Conservation (phyloP, 1,140 invertebrate genomes). For the Ganaspis sp. region DNA sequence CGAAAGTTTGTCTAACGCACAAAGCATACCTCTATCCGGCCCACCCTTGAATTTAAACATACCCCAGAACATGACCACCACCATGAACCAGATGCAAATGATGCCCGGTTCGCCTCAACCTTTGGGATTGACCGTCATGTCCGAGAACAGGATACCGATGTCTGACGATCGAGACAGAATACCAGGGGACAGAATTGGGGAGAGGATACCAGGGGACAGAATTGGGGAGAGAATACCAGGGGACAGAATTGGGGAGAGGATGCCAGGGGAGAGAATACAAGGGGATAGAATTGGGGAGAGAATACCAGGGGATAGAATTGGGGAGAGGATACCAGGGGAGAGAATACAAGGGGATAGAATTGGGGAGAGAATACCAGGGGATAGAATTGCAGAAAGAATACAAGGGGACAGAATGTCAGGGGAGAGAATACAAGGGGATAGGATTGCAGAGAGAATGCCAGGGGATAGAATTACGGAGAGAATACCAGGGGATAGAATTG, state of each 20-base stretch:
- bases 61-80: constrained; percentile 66
- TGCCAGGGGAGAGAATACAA: constrained; percentile 55
- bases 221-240: too few species aligned
- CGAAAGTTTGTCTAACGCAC: constrained; percentile 58
- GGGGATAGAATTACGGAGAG: too few species aligned
- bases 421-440: too few species aligned
- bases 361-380: too few species aligned
- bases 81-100: constrained; percentile 66
- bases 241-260: too few species aligned
- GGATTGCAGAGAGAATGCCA: too few species aligned
- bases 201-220: background rate
- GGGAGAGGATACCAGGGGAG: too few species aligned
- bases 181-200: too few species aligned
- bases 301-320: background rate
- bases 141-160: constrained; percentile 47
- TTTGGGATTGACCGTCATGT: constrained; percentile 67
- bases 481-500: too few species aligned
- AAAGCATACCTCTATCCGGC: constrained; percentile 54
- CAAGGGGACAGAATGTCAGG: too few species aligned
- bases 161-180: background rate
- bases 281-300: too few species aligned
- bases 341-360: too few species aligned
- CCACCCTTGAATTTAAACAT: constrained; percentile 71
- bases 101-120: constrained; percentile 68
- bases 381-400: background rate